Evolutionary conservation across 2,888 invertebrate genomes (phyloP), one percentile per base, ranked within the genome.

Genomic region (Hesperia comma): DNA sequence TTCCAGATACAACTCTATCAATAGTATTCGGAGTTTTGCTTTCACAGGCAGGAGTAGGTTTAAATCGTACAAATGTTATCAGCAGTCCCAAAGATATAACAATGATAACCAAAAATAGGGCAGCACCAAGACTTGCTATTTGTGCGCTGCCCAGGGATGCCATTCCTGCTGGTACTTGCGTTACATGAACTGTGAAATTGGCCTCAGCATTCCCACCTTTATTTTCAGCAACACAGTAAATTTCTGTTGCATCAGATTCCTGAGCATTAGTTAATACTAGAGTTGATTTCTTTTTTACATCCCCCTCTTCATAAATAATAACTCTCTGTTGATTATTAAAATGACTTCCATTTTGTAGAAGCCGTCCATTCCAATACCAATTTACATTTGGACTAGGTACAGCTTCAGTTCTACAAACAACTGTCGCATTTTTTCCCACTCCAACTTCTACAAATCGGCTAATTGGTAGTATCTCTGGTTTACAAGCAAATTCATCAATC

Each of bases 171-270:
- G 96, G 94, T 68, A 95, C 91, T 87, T 96, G 94, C 61, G 96
- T 95, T 63, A 98, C 96, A 80, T 96, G 96, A 49, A 98, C 93
- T 43, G 98, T 98, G 80, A 98, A 98, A 86, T 98, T 98, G 14
- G 97, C 97, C 89, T 97, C 97, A 40, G 96, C 96, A 78, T 95
- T 96, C 21, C 98, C 98, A 4, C 97, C 98, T 69, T 96, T 95
- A 86, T 98, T 98, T 86, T 97, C 97, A 8, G 98, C 98, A 1
- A 97, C 96, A 85, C 98, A 98, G 83, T 96, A 96, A 87, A 98
- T 97, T 78, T 97, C 97, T 67, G 95, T 95, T 0, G 96, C 95
- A 82, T 97, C 97, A 2, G 95, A 94, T 84, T 97, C 96, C 87
- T 97, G 96, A 19, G 96, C 96, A 82, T 97, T 97, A 40, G 96